These are phyloP conservation scores for Sphenodon punctatus DNA, from an alignment of 2,797 vertebrate genomes.

Conservation along the genomic window DNA sequence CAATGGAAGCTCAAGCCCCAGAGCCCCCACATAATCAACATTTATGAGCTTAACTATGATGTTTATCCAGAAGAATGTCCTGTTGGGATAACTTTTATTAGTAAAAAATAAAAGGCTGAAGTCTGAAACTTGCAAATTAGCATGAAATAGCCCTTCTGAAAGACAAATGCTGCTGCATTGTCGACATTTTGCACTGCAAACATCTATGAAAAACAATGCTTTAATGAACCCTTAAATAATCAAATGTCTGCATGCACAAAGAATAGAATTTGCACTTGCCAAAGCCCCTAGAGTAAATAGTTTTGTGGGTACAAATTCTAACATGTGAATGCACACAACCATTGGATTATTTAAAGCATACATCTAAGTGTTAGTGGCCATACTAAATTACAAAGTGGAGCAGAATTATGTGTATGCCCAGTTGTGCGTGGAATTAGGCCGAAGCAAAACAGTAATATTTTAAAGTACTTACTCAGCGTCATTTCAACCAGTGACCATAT, in stretches of 20 bases:
- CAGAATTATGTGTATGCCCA: neutral
- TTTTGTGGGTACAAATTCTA: neutral
- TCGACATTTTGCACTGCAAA: too few relatives aligned
- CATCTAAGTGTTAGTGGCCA: neutral
- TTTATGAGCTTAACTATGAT: neutral
- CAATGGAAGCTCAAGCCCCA: too few relatives aligned
- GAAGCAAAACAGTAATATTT: neutral
- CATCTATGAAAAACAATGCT: too few relatives aligned
- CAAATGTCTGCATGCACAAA: too few relatives aligned
- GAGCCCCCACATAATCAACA: too few relatives aligned
- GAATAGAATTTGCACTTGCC: too few relatives aligned
- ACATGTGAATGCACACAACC: neutral
- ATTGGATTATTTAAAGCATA: neutral
- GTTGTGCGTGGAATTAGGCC: too few relatives aligned
- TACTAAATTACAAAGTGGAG: neutral
- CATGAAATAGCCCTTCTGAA: too few relatives aligned
- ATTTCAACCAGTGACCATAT: conserved; percentile 24
- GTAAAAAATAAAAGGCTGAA: neutral
- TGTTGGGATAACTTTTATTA: neutral
- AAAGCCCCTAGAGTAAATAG: too few relatives aligned
- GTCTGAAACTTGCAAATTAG: neutral
- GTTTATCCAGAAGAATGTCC: neutral
- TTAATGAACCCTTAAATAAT: too few relatives aligned
- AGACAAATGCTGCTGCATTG: too few relatives aligned
- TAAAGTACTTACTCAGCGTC: conserved; percentile 12